phyloP scores from a whole-genome alignment of 2,113 vertebrate genomes.

The Syngnathus typhle region DNA sequence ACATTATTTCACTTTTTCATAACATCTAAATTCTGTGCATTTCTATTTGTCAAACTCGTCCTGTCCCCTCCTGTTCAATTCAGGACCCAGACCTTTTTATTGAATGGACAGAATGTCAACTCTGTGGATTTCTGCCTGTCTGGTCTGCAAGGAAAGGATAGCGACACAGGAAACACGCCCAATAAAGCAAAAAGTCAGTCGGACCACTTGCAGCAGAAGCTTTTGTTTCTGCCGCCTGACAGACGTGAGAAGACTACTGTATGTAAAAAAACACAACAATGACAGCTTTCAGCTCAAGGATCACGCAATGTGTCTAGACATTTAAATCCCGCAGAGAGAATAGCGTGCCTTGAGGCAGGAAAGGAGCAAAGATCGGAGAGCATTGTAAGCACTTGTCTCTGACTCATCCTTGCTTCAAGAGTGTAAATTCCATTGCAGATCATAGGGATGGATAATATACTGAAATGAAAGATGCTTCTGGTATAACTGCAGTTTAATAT shows the following conservation, averaged over 20 bases:
- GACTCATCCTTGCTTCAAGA: constrained; percentile 30
- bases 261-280: constrained; percentile 6
- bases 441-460: constrained; percentile 10
- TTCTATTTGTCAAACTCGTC: constrained; percentile 32
- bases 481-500: not conserved
- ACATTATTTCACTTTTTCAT: too few relatives aligned
- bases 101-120: constrained; percentile 20
- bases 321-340: constrained; percentile 45
- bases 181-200: constrained; percentile 19
- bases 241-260: constrained; percentile 2
- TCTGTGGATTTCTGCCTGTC: constrained; percentile 32
- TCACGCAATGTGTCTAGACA: constrained; percentile 46
- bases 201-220: constrained; percentile 26
- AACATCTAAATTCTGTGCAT: not conserved
- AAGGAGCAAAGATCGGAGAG: constrained; percentile 13
- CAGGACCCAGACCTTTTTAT: constrained; percentile 27
- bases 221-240: constrained; percentile 18
- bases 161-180: constrained; percentile 19
- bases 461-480: constrained; percentile 4
- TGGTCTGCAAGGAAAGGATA: constrained; percentile 8
- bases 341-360: constrained; percentile 15
- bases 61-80: constrained; percentile 27
- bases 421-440: constrained; percentile 16
- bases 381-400: constrained; percentile 10
- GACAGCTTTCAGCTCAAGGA: constrained; percentile 21